A percentile compares a stretch with the other conserved stretches of the same genome.
These are phyloP conservation scores for Heliconius melpomene DNA, from an alignment of 1,140 invertebrate genomes.

Conservation along the genomic window DNA sequence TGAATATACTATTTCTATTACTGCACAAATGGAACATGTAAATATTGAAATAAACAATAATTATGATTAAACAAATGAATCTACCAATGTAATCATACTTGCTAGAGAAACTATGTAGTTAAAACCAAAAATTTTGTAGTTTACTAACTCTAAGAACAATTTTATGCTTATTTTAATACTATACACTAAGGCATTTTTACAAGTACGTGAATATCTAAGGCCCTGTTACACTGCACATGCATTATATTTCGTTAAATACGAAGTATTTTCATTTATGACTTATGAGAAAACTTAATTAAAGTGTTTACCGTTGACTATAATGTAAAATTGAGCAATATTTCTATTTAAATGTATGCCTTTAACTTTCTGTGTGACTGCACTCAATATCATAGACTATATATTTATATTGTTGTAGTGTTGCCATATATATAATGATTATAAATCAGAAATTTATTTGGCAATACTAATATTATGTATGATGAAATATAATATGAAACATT, in stretches of 20 bases:
- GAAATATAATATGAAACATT: not conserved
- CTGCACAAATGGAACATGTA: too few relatives aligned
- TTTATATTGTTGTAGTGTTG: not conserved
- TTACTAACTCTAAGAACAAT: not conserved
- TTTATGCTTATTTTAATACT: constrained; percentile 3
- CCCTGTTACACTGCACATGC: constrained; percentile 30
- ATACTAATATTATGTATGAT: not conserved
- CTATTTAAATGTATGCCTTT: constrained; percentile 20
- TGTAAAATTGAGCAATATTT: constrained; percentile 29
- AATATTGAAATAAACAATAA: too few relatives aligned
- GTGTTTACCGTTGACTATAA: constrained; percentile 1
- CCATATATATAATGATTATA: not conserved
- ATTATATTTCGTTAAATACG: constrained; percentile 5
- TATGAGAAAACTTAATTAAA: constrained; percentile 6
- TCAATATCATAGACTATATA: not conserved
- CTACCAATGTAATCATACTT: too few relatives aligned
- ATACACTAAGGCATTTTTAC: constrained; percentile 36
- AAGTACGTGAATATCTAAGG: constrained; percentile 32
- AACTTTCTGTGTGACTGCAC: constrained; percentile 4
- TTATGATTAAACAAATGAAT: too few relatives aligned
- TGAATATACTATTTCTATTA: too few relatives aligned
- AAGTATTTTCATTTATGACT: not conserved
- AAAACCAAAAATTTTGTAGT: not conserved
- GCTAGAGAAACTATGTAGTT: too few relatives aligned
- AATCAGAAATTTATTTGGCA: not conserved